phyloP scores from a whole-genome alignment of 2,797 vertebrate species.

The Falco peregrinus region DNA sequence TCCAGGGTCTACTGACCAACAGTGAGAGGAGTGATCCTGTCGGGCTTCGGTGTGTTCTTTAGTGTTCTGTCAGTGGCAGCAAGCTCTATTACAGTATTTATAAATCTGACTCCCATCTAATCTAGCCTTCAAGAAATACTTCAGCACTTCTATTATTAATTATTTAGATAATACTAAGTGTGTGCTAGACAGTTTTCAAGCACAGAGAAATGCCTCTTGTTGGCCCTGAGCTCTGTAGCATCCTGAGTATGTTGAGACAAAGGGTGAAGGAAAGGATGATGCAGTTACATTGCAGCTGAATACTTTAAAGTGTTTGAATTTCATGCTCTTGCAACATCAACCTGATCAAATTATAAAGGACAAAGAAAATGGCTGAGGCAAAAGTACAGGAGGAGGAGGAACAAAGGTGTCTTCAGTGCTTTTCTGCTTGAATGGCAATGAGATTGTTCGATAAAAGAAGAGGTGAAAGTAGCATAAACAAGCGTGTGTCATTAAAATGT shows the following conservation, averaged over 20 bases:
- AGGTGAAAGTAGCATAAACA: neutral
- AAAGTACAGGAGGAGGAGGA: neutral
- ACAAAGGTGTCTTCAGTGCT: rapidly evolving
- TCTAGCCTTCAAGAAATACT: neutral
- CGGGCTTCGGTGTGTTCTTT: neutral
- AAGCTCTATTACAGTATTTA: neutral
- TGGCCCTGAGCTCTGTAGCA: rapidly evolving
- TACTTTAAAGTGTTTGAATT: neutral
- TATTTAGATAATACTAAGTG: neutral
- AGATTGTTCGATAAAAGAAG: neutral
- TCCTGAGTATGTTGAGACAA: neutral
- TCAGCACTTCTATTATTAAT: neutral
- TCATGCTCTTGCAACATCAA: neutral
- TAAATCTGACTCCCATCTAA: neutral
- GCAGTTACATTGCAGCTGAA: neutral
- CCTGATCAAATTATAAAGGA: neutral
- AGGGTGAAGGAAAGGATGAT: neutral
- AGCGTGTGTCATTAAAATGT: neutral
- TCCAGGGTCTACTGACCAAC: rapidly evolving
- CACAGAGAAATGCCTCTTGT: neutral
- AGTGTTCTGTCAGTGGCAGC: neutral
- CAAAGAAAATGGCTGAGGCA: neutral
- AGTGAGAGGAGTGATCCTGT: neutral
- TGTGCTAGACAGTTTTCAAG: neutral
- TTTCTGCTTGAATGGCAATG: neutral